Base-by-base conservation (phyloP, 2,113 vertebrate species). In the Malurus elegans region DNA sequence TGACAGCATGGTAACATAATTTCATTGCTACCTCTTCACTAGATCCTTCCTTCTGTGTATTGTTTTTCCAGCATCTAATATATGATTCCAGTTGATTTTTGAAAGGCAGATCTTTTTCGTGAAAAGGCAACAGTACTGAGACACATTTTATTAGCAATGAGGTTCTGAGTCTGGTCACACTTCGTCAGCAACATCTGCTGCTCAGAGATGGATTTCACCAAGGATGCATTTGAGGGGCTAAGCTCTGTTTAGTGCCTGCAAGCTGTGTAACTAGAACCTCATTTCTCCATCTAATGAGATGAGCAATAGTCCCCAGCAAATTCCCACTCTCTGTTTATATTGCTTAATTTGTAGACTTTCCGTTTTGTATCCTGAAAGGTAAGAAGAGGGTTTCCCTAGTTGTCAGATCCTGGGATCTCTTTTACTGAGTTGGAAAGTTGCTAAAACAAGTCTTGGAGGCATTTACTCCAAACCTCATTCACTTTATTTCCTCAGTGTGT, bases 401-500 rank as follows among this genome's bases (percentile, higher is more conserved):
- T 0, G 0, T 47, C 54, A 72, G 44, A 86, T 75, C n/a, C 65
- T 83, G 50, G 21, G 54, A 81, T 57, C 14, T 71, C 44, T 36
- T 34, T 71, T 74, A 65, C 60, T 73, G 53, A 50, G 47, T 2
- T 69, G 61, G 60, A 84, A 86, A 83, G 64, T 38, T 40, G 17
- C 47, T 86, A 83, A 91, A 86, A 72, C 19, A 51, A 71, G 40
- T 51, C 76, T 90, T 95, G 56, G 14, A 95, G 79, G 36, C n/a
- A 90, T 74, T 81, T 76, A 90, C 24, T 90, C 67, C n/a, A 79
- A 92, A 79, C 24, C 7, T 62, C 31, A 92, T 86, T 58, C n/a
- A 87, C 53, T 92, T 86, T 93, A 67, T 95, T 79, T 79, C 83
- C 40, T 92, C 54, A 78, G 54, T 72, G 50, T 65, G 42, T 73